Conservation (phyloP, 2,888 invertebrate genomes). For the Drosophila colorata region DNA sequence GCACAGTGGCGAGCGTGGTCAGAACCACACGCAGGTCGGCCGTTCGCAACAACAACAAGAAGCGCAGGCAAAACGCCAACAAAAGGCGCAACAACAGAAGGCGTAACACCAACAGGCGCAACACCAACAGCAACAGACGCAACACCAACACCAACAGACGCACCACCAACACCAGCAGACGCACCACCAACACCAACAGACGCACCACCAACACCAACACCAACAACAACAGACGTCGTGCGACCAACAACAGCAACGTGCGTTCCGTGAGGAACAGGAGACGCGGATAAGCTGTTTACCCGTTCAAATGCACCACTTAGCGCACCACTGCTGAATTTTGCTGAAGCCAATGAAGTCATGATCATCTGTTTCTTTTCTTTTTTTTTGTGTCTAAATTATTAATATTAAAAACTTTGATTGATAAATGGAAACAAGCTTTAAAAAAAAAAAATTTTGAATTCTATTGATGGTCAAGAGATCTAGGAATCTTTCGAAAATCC, state of each 20-base stretch:
- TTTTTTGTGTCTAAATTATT: constrained; percentile 8
- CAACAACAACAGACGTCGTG: constrained; percentile 13
- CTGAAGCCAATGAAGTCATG: background rate
- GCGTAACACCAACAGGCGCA: constrained; percentile 26
- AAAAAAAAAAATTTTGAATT: no score
- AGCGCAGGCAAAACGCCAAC: constrained; percentile 3
- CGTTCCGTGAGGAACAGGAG: background rate
- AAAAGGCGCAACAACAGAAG: constrained; percentile 26
- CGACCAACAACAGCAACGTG: constrained; percentile 3
- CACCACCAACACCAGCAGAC: constrained; percentile 10
- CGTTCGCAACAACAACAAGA: constrained; percentile 5
- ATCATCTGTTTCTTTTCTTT: background rate
- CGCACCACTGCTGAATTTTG: background rate
- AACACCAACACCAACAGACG: constrained; percentile 27
- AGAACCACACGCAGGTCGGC: background rate
- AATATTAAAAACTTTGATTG: constrained; percentile 11
- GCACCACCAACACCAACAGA: constrained; percentile 10
- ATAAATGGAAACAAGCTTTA: background rate
- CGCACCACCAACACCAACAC: constrained; percentile 23
- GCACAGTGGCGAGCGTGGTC: background rate
- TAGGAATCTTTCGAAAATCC: no score
- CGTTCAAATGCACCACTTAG: background rate
- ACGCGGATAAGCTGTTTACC: constrained; percentile 8
- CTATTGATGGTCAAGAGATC: background rate
- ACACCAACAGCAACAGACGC: constrained; percentile 22